phyloP scores from a whole-genome alignment of 1,140 invertebrate species.

The Holcopasites calliopsidis region DNA sequence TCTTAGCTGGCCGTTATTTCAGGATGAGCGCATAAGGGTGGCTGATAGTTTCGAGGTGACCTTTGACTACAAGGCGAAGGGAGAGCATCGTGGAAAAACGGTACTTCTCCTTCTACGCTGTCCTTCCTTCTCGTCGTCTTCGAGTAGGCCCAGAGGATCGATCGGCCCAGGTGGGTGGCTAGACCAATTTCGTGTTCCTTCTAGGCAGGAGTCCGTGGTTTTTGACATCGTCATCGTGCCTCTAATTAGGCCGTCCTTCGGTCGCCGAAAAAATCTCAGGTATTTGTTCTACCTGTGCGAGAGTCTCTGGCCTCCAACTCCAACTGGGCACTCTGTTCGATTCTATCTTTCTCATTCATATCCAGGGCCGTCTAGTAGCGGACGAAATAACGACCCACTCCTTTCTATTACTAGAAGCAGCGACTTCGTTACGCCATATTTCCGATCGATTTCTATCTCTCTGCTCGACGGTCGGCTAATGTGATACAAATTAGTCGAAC shows the following conservation, averaged over 20 bases:
- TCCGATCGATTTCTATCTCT: not conserved
- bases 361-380: not conserved
- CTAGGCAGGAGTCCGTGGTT: slow-evolving; percentile 58
- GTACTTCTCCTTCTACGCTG: slow-evolving; percentile 7
- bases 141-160: not conserved
- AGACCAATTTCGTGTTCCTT: slow-evolving; percentile 60
- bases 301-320: slow-evolving; percentile 20
- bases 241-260: slow-evolving; percentile 67
- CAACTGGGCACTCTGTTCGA: slow-evolving; percentile 11
- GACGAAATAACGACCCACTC: slow-evolving; percentile 11
- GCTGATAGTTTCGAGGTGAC: slow-evolving; percentile 25
- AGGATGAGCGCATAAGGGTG: slow-evolving; percentile 6
- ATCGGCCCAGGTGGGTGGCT: slow-evolving; percentile 29
- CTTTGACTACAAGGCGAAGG: slow-evolving; percentile 19
- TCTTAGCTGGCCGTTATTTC: not conserved
- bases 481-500: slow-evolving; percentile 3
- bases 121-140: not conserved
- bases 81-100: slow-evolving; percentile 17
- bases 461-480: not conserved
- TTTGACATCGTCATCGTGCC: slow-evolving; percentile 69
- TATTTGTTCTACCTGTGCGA: slow-evolving; percentile 68
- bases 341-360: slow-evolving; percentile 40
- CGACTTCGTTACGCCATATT: slow-evolving; percentile 15
- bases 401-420: slow-evolving; percentile 15
- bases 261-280: slow-evolving; percentile 63